phyloP scores from a whole-genome alignment of 2,888 invertebrate genomes.

The Gerris lacustris region DNA sequence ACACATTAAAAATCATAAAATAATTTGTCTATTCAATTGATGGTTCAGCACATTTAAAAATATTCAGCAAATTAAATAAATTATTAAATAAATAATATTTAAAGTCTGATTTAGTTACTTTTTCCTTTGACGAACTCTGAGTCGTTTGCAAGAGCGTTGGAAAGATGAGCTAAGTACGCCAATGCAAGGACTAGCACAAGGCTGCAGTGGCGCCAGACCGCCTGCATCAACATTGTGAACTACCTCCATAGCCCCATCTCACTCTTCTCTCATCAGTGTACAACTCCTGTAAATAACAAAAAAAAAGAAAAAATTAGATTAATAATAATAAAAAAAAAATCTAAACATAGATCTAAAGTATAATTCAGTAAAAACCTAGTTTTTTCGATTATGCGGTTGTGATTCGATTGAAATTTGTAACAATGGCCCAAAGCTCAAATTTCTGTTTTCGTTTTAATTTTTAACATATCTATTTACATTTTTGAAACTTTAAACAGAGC shows the following conservation, averaged over 20 bases:
- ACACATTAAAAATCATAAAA: too few relatives aligned
- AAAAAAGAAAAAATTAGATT: neutral
- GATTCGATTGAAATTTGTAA: too few relatives aligned
- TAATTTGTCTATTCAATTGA: neutral
- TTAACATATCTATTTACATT: too few relatives aligned
- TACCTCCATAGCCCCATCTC: conserved; percentile 3
- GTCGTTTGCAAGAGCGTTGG: neutral
- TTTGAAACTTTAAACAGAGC: too few relatives aligned
- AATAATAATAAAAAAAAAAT: too few relatives aligned
- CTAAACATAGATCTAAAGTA: too few relatives aligned
- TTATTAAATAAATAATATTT: neutral
- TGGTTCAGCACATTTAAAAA: neutral
- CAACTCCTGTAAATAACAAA: neutral
- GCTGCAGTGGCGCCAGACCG: neutral
- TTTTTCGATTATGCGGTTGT: too few relatives aligned
- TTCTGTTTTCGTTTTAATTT: too few relatives aligned
- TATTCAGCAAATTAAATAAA: neutral
- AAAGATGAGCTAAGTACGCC: neutral
- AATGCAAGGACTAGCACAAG: too few relatives aligned
- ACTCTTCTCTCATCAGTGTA: neutral
- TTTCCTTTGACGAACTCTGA: conserved; percentile 67
- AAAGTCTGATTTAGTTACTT: conserved; percentile 46
- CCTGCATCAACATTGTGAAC: neutral
- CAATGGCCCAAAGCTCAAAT: too few relatives aligned
- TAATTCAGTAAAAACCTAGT: too few relatives aligned